Evolutionary conservation across 2,888 invertebrate genomes (phyloP), one percentile per base, ranked within the genome.

Genomic region (Congeria kusceri): DNA sequence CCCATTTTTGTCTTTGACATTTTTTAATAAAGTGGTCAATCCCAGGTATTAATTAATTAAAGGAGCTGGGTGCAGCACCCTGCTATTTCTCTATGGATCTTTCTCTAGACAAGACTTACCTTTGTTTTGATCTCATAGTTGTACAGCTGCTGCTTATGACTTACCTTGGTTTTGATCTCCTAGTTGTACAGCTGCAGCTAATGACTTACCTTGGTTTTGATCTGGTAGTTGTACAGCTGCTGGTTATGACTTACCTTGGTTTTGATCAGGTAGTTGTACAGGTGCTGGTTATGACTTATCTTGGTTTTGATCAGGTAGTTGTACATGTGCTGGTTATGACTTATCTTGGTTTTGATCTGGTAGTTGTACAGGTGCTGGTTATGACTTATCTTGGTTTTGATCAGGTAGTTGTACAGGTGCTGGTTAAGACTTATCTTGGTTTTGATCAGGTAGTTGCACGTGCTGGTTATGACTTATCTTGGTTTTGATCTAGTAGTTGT

Each of bases 211-310:
- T 28, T 25, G 13, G 61, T n/a, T 61, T 32, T n/a, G 1, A 15
- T 28, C n/a, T 61, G 15, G 18, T 32, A 13, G 4, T 4, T 2
- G n/a, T n/a, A 61, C 29, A 3, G 18, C 20, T 9, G 15, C n/a
- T 28, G 32, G 32, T 32, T 32, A 32, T 4, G 9, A 1, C 84
- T 93, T 93, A 96, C 97, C 95, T 96, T 95, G 94, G 95, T 95
- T 88, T 96, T 95, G 89, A 98, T 97, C 90, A 97, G 96, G 93
- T 96, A 98, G 94, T 98, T 96, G 91, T 95, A 97, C 7, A 96
- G 95, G 70, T 95, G 95, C 79, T 96, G 95, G 88, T 96, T 96
- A 91, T 95, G 95, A 66, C 96, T 11, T 32, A 32, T 32, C n/a
- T n/a, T n/a, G n/a, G n/a, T n/a, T n/a, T n/a, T n/a, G n/a, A n/a